Evolutionary conservation across 2,888 invertebrate species (phyloP), one percentile per base, ranked within the genome.

Genomic region (Phrixothrix hirtus): DNA sequence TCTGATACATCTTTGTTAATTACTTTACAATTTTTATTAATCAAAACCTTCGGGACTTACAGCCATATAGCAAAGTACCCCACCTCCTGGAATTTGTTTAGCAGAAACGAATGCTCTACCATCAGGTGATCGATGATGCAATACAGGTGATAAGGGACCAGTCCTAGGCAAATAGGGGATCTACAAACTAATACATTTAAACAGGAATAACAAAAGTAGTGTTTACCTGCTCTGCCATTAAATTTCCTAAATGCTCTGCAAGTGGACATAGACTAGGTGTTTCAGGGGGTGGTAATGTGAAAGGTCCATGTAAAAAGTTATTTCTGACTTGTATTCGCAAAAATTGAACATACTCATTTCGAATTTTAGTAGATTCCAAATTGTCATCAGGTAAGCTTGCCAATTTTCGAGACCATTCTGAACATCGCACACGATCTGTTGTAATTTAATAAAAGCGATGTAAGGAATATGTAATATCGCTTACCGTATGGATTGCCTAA

Each of bases 31-130:
- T n/a, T n/a, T n/a, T n/a, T n/a, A n/a, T n/a, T 43, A 32, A 36
- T 61, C 61, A 39, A 74, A 68, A 13, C 74, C 71, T 54, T 75
- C 73, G 0, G 80, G 79, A 55, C 78, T 77, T 4, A 81, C 80
- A n/a, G 81, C 80, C 77, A 82, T 75, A 59, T 81, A 81, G 62
- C 80, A 81, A 46, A 81, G 74, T 4, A 81, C 75, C 10, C 81
- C 81, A 25, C 79, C 78, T 25, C 78, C 78, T 0, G 79, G 78
- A 38, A 81, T 75, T 63, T 78, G 78, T 61, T 78, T 78, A 1
- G 78, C 75, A 1, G 79, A 75, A 16, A 80, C 74, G 53, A 78
- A 80, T 1, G 81, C 81, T 51, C 77, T 72, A 16, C 81, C 81
- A 63, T 82, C 81, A 1, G 78, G 76, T 1, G 79, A 79, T 57